These are phyloP conservation scores for Agrotis exclamationis DNA, from an alignment of 2,888 invertebrate genomes.

Conservation along the genomic window DNA sequence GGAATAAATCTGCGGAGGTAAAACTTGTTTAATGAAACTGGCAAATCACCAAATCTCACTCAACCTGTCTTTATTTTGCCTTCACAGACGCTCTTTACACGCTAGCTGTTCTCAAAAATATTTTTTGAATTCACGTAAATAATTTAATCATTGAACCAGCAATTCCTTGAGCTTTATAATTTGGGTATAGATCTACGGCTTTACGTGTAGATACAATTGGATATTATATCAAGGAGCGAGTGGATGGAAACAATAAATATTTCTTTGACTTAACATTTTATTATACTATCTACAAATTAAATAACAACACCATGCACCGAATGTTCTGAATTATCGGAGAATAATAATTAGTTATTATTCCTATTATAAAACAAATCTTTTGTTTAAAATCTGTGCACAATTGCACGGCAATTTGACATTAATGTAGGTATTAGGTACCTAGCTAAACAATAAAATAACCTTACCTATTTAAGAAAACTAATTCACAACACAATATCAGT, in stretches of 20 bases:
- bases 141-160: too few relatives aligned
- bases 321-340: neutral
- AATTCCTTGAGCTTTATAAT: too few relatives aligned
- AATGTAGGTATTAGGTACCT: neutral
- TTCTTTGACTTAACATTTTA: constrained; percentile 1
- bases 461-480: neutral
- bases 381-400: neutral
- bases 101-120: too few relatives aligned
- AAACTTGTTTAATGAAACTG: too few relatives aligned
- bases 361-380: neutral
- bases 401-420: neutral
- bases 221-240: neutral
- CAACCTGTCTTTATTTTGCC: too few relatives aligned
- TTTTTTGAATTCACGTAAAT: too few relatives aligned
- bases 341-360: too few relatives aligned
- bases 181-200: too few relatives aligned
- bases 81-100: too few relatives aligned
- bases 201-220: too few relatives aligned
- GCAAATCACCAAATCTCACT: too few relatives aligned
- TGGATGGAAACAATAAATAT: constrained; percentile 2
- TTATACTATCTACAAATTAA: neutral
- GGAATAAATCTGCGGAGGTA: too few relatives aligned
- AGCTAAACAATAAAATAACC: constrained; percentile 32
- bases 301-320: constrained; percentile 10
- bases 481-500: constrained; percentile 19